Base-by-base conservation (phyloP, 2,113 vertebrate species). In the Dinomys branickii region DNA sequence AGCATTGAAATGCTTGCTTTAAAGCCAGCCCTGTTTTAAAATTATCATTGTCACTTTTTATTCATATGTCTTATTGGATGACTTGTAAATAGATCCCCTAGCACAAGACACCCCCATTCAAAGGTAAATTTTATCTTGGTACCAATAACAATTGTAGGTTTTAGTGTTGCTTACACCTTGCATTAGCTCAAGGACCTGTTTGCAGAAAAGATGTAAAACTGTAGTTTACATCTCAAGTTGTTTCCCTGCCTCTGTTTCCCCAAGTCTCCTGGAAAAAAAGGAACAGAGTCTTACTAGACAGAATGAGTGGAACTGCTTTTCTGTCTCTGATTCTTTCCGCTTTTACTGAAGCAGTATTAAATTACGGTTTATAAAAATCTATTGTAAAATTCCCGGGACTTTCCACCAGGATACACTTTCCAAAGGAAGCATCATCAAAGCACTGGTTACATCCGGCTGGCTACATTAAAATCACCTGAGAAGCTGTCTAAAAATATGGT, bases 311-410 rank as follows among this genome's bases (percentile, higher is more conserved):
- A 92, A 85, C 38, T 88, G 41, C 47, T 80, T 50, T 19, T 89
- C 58, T 56, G 35, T 41, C 69, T 94, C 50, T n/a, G n/a, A 52
- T 83, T 63, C 90, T 54, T 86, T 14, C 63, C 67, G 89, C 91
- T 78, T 33, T 93, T 83, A 83, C 17, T 54, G 50, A 85, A 50
- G 4, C 7, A 50, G 50, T 41, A 86, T 71, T 93, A 83, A 91
- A 50, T 85, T 50, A 90, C 13, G 83, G 80, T 80, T 82, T 75
- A 35, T 75, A 84, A 91, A 93, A 96, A 54, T 26, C 2, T 24
- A 44, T 63, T 91, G 75, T 59, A 96, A 89, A 95, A 95, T 75
- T 67, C 50, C 54, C 0, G 6, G 81, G 87, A 93, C 90, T 94
- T 95, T 80, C 89, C 65, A 80, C 41, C 59, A 93, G 87, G 38